Evolutionary conservation across 2,113 vertebrate species (phyloP).

Genomic region (Seriola rivoliana): DNA sequence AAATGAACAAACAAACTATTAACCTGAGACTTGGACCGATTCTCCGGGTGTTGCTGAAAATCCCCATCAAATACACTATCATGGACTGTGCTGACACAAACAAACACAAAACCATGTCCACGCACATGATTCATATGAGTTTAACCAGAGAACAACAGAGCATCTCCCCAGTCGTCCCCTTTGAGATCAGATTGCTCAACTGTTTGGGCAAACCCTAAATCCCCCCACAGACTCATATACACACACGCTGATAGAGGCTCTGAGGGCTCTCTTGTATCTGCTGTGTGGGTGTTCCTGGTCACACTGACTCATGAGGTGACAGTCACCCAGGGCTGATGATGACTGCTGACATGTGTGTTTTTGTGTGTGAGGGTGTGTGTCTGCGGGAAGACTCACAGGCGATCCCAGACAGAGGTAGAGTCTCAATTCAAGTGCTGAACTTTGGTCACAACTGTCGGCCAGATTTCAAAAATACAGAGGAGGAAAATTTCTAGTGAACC

Average conservation of each 20-base stretch:
- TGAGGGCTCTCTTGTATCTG: constrained; percentile 39
- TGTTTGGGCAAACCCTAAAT: constrained; percentile 55
- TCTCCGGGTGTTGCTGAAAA: not conserved
- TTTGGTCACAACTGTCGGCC: not conserved
- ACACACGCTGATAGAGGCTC: constrained; percentile 45
- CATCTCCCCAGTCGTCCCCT: constrained; percentile 9
- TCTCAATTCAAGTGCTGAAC: not conserved
- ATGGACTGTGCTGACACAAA: not conserved
- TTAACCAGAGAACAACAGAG: constrained; percentile 3
- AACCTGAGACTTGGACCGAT: not conserved
- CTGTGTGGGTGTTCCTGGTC: constrained; percentile 69
- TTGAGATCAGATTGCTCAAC: constrained; percentile 63
- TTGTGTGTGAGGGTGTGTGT: constrained; percentile 28
- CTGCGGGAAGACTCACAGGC: constrained; percentile 24
- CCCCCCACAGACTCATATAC: constrained; percentile 35
- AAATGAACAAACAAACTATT: not conserved
- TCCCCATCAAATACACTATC: not conserved
- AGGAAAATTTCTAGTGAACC: not conserved
- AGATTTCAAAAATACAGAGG: too few relatives aligned
- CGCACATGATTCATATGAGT: not conserved
- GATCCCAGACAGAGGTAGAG: constrained; percentile 26
- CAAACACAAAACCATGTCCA: not conserved
- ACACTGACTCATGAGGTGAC: constrained; percentile 67
- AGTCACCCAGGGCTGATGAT: constrained; percentile 58
- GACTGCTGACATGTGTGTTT: constrained; percentile 54